Conservation (phyloP, 1,140 invertebrate genomes). For the Diorhabda carinulata region DNA sequence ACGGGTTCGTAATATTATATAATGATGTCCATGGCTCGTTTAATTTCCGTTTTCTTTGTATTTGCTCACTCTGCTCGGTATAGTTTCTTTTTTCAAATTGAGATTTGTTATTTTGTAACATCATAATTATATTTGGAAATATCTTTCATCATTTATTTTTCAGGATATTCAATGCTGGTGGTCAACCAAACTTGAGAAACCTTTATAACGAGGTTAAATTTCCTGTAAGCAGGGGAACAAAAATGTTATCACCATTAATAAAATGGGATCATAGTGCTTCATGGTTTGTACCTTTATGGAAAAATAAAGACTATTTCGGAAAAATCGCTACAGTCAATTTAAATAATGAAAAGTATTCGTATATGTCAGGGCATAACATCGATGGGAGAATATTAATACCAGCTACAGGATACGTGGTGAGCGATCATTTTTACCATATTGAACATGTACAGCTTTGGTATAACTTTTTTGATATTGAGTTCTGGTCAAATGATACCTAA, state of each 20-base stretch:
- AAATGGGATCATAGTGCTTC: slow-evolving; percentile 85
- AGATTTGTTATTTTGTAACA: no score
- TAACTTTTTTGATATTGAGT: no score
- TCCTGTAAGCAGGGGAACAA: slow-evolving; percentile 84
- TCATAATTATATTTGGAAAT: no score
- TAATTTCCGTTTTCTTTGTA: no score
- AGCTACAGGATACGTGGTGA: slow-evolving; percentile 86
- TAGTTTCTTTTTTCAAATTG: no score
- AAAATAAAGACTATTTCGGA: neutral
- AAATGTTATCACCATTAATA: slow-evolving; percentile 76
- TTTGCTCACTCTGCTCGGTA: no score
- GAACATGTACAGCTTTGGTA: no score
- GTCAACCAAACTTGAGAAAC: slow-evolving; percentile 67
- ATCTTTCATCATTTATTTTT: neutral
- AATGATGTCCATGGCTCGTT: no score
- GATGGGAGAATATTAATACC: slow-evolving; percentile 92
- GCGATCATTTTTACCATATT: slow-evolving; percentile 7
- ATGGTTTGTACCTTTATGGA: slow-evolving; percentile 50
- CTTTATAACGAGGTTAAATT: slow-evolving; percentile 72
- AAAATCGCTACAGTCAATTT: slow-evolving; percentile 12
- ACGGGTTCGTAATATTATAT: no score
- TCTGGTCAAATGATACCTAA: no score
- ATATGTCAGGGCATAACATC: slow-evolving; percentile 83
- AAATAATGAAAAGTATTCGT: slow-evolving; percentile 41
- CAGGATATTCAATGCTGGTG: slow-evolving; percentile 81